These are phyloP conservation scores for Saccostrea echinata DNA, from an alignment of 1,140 invertebrate species.

Conservation along the genomic window DNA sequence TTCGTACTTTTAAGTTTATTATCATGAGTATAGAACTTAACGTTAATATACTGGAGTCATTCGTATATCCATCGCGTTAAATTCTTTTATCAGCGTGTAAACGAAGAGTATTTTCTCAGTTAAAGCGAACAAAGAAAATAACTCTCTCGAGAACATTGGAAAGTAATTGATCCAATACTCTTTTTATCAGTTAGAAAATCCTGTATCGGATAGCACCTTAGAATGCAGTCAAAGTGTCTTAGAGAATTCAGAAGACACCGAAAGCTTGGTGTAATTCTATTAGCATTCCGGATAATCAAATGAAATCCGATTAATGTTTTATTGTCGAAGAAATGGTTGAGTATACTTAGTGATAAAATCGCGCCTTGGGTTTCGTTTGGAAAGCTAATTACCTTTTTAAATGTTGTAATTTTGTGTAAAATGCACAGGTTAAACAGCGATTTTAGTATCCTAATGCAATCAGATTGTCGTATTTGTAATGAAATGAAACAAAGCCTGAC, in stretches of 20 bases:
- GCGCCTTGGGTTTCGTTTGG: constrained; percentile 8
- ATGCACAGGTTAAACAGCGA: constrained; percentile 30
- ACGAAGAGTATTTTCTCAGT: constrained; percentile 15
- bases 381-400: constrained; percentile 33
- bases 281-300: constrained; percentile 29
- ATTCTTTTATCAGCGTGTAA: constrained; percentile 9
- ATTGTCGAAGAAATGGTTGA: constrained; percentile 20
- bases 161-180: constrained; percentile 20
- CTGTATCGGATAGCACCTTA: constrained; percentile 24
- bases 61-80: background rate
- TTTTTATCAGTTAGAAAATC: constrained; percentile 29
- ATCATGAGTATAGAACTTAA: background rate
- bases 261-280: background rate
- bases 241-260: constrained; percentile 10
- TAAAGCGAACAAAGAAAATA: background rate
- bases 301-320: constrained; percentile 22
- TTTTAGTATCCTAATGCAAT: constrained; percentile 18
- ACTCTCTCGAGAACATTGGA: background rate
- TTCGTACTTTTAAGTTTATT: background rate
- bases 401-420: constrained; percentile 27
- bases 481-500: constrained; percentile 6
- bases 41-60: background rate
- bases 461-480: constrained; percentile 12
- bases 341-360: constrained; percentile 26
- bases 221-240: constrained; percentile 7